Evolutionary conservation across 2,113 vertebrate genomes (phyloP), one percentile per base, ranked within the genome.

Genomic region (Melanocharis versteri): DNA sequence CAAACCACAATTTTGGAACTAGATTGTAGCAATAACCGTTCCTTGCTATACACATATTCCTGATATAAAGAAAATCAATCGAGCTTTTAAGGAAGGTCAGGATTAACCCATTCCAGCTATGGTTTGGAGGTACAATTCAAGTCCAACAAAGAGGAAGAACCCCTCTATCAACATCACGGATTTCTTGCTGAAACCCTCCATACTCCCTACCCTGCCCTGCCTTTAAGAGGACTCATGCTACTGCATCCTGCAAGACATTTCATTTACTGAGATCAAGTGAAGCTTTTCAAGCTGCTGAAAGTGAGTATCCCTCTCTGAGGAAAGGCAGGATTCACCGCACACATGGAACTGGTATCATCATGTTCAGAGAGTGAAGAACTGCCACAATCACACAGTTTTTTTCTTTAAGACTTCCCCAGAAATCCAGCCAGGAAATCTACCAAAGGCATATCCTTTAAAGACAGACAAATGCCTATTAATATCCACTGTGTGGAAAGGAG

Each of bases 41-140:
- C 84, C 73, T 83, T 90, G 39, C 84, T 70, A 44, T 80, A 42
- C 83, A 77, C 60, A 83, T 76, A 80, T 93, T 87, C 69, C 70
- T 90, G 75, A 94, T 91, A 94, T 75, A 77, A 87, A 95, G 84
- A 94, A 84, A 97, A 97, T 88, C 97, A 94, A 94, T 91, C 45
- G n/a, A 76, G 53, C 90, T 93, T 94, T 97, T 94, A 96, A 95
- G 80, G 88, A 97, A 97, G 89, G 78, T 96, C 69, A 96, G 53
- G 90, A 96, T 90, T 83, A 93, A 97, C 93, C 82, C 70, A 95
- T 93, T 95, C 50, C 79, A 95, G 58, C 56, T 90, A 82, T 77
- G n/a, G 64, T 94, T 90, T 88, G 54, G 94, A 51, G 65, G 71
- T 54, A 73, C 11, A 8, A 80, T 89, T 96, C 15, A 26, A 95